phyloP scores from a whole-genome alignment of 1,140 invertebrate genomes.

The Halesus radiatus region DNA sequence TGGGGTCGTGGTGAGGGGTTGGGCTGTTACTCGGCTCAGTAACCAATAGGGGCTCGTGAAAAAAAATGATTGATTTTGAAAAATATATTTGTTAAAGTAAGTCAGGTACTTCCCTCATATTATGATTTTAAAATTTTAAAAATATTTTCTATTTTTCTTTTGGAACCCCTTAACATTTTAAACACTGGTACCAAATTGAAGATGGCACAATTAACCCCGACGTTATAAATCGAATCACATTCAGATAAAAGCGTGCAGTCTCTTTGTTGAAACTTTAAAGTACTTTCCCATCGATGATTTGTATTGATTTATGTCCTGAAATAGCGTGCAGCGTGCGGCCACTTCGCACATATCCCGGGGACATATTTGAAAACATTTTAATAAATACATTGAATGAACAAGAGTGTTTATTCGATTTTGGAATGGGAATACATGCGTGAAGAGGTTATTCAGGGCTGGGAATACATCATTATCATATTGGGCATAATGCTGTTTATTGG shows the following conservation, averaged over 20 bases:
- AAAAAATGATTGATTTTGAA: no score
- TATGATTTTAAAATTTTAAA: no score
- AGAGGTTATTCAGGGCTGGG: neutral
- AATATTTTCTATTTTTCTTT: no score
- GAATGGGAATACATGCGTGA: conserved; percentile 15
- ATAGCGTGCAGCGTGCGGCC: neutral
- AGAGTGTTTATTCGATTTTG: conserved; percentile 52
- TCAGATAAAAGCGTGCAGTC: conserved; percentile 41
- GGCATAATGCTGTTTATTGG: neutral
- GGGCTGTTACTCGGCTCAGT: no score
- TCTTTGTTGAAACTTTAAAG: conserved; percentile 34
- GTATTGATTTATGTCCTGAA: conserved; percentile 26
- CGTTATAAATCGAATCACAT: conserved; percentile 31
- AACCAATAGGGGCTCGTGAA: no score
- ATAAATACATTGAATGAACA: conserved; percentile 55
- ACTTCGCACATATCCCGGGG: conserved; percentile 50
- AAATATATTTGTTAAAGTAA: no score
- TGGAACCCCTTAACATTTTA: neutral
- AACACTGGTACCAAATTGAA: conserved; percentile 29
- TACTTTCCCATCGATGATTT: conserved; percentile 13
- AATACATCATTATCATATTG: neutral
- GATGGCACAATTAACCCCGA: conserved; percentile 53
- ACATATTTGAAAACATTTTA: conserved; percentile 58
- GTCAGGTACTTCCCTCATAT: no score
- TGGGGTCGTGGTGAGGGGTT: no score